phyloP scores from a whole-genome alignment of 1,140 invertebrate species.

The Batillaria attramentaria region DNA sequence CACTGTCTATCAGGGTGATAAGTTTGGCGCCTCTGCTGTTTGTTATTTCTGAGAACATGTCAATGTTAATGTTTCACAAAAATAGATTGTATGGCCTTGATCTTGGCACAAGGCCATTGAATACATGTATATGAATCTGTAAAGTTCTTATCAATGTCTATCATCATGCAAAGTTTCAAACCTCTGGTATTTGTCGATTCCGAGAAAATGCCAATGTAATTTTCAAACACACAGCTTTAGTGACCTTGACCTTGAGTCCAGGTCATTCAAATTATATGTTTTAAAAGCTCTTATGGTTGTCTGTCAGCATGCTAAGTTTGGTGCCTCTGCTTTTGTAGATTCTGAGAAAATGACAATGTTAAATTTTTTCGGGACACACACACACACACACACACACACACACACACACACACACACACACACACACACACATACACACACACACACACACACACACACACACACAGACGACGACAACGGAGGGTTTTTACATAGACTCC shows the following conservation, averaged over 20 bases:
- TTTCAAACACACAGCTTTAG: not conserved
- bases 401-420: constrained; percentile 2
- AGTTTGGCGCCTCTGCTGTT: no score
- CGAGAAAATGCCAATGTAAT: no score
- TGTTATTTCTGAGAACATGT: no score
- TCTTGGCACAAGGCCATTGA: no score
- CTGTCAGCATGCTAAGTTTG: not conserved
- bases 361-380: not conserved
- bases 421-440: constrained; percentile 12
- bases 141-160: no score
- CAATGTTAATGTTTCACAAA: no score
- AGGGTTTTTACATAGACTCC: not conserved
- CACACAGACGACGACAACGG: not conserved
- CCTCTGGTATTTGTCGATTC: no score
- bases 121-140: no score
- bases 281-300: not conserved
- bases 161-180: no score
- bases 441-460: constrained; percentile 8
- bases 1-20: no score
- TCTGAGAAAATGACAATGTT: not conserved
- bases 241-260: not conserved
- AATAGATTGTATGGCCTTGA: no score
- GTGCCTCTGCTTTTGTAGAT: no score
- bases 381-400: constrained; percentile 12
- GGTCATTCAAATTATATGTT: not conserved